Conservation (phyloP, 2,888 invertebrate species). For the Mythimna loreyi region DNA sequence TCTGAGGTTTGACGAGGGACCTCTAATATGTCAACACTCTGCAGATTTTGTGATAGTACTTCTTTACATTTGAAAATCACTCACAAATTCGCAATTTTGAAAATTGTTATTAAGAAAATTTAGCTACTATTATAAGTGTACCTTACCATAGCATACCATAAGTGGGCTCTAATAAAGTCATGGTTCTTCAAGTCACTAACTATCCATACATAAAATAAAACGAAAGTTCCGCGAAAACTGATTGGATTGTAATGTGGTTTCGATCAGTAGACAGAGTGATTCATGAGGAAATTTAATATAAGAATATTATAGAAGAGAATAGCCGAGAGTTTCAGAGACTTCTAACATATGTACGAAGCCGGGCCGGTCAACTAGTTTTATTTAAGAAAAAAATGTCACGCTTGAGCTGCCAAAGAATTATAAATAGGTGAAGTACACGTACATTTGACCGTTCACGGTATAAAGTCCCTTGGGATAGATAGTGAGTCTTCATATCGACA, state of each 20-base stretch:
- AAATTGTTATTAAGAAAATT: background rate
- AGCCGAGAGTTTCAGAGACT: too few species aligned
- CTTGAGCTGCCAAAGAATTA: conserved; percentile 21
- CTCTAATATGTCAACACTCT: background rate
- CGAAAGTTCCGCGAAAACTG: too few species aligned
- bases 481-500: background rate
- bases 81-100: background rate
- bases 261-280: too few species aligned
- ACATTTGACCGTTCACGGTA: conserved; percentile 13
- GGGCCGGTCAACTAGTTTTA: background rate
- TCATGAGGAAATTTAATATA: too few species aligned
- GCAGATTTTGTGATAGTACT: conserved; percentile 12
- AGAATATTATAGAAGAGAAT: too few species aligned
- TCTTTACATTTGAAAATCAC: background rate
- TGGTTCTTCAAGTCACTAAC: background rate
- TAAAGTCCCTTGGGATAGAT: conserved; percentile 22
- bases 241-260: too few species aligned
- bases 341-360: too few species aligned
- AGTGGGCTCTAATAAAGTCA: too few species aligned
- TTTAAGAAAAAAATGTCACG: conserved; percentile 11
- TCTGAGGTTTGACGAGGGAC: conserved; percentile 5
- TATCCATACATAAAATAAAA: background rate
- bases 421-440: conserved; percentile 23
- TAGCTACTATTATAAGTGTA: too few species aligned
- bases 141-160: too few species aligned